Evolutionary conservation across 2,113 vertebrate species (phyloP), one percentile per base, ranked within the genome.

Genomic region (Papio anubis): DNA sequence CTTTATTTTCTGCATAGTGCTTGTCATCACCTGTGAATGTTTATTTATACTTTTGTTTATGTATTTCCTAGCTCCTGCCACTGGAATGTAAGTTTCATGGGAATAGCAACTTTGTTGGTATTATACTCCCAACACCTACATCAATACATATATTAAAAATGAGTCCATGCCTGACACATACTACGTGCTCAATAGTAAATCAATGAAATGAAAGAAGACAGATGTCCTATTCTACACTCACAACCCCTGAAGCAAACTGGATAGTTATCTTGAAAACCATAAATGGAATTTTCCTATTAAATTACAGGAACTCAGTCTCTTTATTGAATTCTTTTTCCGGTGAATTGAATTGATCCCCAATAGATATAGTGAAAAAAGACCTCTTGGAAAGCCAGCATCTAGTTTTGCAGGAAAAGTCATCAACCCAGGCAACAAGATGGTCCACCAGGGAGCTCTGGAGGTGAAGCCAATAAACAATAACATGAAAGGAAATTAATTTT

Each of bases 351-450:
- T 48, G 85, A 72, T 66, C 38, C 32, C 80, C 86, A 3, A 0
- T 32, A 81, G 78, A 61, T 20, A 18, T 0, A 20, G n/a, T 7
- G 89, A 52, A 40, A 50, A 48, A 23, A 86, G 23, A 0, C 57
- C 6, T 59, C 38, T 21, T 35, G 35, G 55, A 43, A 55, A 59
- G 13, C 52, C 0, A 0, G 10, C 17, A 3, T n/a, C 11, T 55
- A 25, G 23, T 55, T n/a, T 64, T 40, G 2, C 3, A 16, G 30
- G 76, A 25, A 64, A 76, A 57, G 17, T 8, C 35, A 48, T 5
- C 38, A 7, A 5, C 8, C 0, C 0, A 4, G 57, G n/a, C 50
- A 23, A 11, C 8, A 4, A 11, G 7, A 5, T 0, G 13, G 4
- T 40, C 43, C 10, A 32, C 17, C 32, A 5, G n/a, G 25, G 40